Conservation (phyloP, 2,888 invertebrate genomes). For the Clanis bilineata region DNA sequence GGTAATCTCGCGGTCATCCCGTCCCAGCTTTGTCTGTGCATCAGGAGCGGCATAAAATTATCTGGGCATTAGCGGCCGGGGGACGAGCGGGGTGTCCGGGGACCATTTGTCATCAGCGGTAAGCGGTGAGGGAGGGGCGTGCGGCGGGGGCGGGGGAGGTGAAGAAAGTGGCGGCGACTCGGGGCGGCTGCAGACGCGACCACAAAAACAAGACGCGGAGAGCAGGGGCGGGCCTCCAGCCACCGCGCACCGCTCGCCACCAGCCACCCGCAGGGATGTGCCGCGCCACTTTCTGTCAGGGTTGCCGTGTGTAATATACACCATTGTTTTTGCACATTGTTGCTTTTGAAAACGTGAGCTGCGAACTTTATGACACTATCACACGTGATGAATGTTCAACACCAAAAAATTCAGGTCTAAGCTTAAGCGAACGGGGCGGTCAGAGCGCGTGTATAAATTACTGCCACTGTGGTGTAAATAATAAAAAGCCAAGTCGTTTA, state of each 20-base stretch:
- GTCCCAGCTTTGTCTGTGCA: slow-evolving; percentile 64
- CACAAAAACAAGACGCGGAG: slow-evolving; percentile 77
- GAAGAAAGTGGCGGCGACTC: slow-evolving; percentile 69
- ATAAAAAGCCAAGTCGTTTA: slow-evolving; percentile 9
- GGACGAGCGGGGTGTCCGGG: slow-evolving; percentile 65
- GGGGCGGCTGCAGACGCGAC: slow-evolving; percentile 78
- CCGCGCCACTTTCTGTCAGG: slow-evolving; percentile 41
- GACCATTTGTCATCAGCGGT: slow-evolving; percentile 80
- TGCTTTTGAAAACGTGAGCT: slow-evolving; percentile 30
- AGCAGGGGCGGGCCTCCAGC: slow-evolving; percentile 67
- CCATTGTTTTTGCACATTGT: slow-evolving; percentile 42
- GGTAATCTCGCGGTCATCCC: slow-evolving; percentile 74
- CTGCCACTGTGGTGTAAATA: not conserved
- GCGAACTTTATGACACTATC: slow-evolving; percentile 27
- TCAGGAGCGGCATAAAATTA: slow-evolving; percentile 76
- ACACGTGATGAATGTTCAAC: slow-evolving; percentile 16
- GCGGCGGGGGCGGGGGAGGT: slow-evolving; percentile 46
- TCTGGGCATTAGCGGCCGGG: slow-evolving; percentile 73
- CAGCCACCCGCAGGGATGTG: slow-evolving; percentile 61
- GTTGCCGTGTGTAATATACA: slow-evolving; percentile 35
- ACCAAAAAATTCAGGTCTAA: slow-evolving; percentile 5
- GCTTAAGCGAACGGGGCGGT: not conserved
- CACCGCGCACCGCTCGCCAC: slow-evolving; percentile 49
- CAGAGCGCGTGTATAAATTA: not conserved
- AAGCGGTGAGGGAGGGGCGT: slow-evolving; percentile 33